A percentile compares a stretch with the other conserved stretches of the same genome.
Evolutionary conservation across 2,888 invertebrate species (phyloP).

Genomic region (Brenthis ino): DNA sequence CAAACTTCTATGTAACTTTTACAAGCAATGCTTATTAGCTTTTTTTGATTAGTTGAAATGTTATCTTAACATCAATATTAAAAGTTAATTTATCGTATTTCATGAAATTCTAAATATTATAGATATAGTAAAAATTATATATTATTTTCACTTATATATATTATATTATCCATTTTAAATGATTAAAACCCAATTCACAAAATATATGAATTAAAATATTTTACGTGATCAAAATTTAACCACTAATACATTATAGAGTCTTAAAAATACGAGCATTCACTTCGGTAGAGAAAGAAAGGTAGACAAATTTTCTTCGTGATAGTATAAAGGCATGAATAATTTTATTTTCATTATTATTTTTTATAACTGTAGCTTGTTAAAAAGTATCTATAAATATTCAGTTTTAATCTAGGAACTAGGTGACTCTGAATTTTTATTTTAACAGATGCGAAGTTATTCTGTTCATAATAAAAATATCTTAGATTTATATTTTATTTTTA

Average conservation of each 20-base stretch:
- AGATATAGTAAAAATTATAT: too few species aligned
- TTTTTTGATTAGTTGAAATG: background rate
- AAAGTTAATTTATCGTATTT: too few species aligned
- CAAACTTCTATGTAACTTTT: background rate
- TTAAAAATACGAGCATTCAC: background rate
- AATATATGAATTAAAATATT: background rate
- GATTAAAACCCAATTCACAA: background rate
- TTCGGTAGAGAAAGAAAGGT: background rate
- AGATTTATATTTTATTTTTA: slow-evolving; percentile 1
- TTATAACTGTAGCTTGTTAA: slow-evolving; percentile 18
- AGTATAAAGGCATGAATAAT: background rate
- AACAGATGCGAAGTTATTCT: slow-evolving; percentile 15
- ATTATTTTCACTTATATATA: background rate
- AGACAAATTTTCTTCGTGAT: background rate
- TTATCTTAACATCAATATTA: background rate
- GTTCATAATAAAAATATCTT: slow-evolving; percentile 16
- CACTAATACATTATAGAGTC: background rate
- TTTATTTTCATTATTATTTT: slow-evolving; percentile 11
- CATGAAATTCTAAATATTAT: too few species aligned
- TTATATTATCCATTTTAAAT: background rate
- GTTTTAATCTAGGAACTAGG: slow-evolving; percentile 45
- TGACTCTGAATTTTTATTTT: slow-evolving; percentile 45
- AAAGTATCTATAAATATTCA: slow-evolving; percentile 20
- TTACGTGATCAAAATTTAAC: background rate
- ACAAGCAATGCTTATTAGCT: background rate